These are phyloP conservation scores for Hydrophis major DNA, from an alignment of 2,797 vertebrate species.

Conservation along the genomic window DNA sequence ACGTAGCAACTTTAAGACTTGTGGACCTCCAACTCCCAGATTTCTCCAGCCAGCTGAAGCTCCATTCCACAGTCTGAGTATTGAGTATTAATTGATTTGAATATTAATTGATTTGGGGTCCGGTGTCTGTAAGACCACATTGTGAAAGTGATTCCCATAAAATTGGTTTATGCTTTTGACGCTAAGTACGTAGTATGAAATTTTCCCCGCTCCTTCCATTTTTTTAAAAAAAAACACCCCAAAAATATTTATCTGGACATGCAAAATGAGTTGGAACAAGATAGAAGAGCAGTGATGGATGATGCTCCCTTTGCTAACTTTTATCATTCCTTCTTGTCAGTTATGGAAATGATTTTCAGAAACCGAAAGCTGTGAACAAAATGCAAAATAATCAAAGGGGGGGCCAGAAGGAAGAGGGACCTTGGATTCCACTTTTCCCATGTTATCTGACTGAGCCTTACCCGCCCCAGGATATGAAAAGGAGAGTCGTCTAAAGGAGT, in stretches of 20 bases:
- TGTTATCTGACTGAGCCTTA: neutral
- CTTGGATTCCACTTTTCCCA: neutral
- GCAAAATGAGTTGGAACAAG: neutral
- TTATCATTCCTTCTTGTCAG: neutral
- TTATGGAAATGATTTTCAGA: neutral
- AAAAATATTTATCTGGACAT: neutral
- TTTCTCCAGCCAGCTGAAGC: neutral
- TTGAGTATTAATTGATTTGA: neutral
- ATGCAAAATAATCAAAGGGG: neutral
- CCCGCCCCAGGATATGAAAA: neutral
- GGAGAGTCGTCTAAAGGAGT: neutral
- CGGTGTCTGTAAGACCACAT: neutral
- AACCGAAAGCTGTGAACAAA: neutral
- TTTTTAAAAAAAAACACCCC: neutral
- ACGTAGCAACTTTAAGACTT: no score
- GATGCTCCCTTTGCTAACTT: neutral
- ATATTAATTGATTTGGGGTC: neutral
- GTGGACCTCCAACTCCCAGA: no score
- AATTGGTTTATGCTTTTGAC: neutral
- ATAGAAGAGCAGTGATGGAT: neutral
- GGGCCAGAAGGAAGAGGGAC: neutral
- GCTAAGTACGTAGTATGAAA: neutral
- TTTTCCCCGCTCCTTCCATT: no score
- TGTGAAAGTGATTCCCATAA: neutral
- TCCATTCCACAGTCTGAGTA: neutral